phyloP scores from a whole-genome alignment of 2,888 invertebrate genomes.

The Stenchaetothrips biformis region DNA sequence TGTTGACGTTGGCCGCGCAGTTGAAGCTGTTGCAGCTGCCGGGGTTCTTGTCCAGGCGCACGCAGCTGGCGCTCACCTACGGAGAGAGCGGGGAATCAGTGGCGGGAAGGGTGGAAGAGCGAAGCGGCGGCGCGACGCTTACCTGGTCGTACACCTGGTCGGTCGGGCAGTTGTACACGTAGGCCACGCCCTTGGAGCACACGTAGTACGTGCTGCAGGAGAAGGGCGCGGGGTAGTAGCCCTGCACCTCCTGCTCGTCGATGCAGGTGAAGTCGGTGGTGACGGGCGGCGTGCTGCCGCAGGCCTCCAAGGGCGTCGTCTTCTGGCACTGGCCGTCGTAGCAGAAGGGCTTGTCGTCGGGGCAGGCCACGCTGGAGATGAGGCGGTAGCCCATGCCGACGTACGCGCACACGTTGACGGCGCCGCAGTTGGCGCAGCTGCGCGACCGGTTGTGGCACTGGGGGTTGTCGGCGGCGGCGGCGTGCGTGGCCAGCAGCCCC shows the following conservation, averaged over 20 bases:
- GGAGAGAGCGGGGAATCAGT: too few species aligned
- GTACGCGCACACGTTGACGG: not conserved
- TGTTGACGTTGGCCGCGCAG: not conserved
- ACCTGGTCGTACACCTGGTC: not conserved
- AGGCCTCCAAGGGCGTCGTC: not conserved
- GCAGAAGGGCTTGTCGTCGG: not conserved
- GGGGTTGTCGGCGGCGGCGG: not conserved
- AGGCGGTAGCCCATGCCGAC: not conserved
- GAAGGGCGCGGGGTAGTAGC: not conserved
- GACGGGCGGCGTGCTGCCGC: not conserved
- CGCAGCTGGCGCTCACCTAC: not conserved
- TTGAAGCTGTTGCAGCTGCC: not conserved
- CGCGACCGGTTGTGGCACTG: not conserved
- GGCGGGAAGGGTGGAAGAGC: too few species aligned
- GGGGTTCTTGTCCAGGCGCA: not conserved
- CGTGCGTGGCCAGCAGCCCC: not conserved
- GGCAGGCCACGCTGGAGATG: not conserved
- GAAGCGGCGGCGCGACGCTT: too few species aligned
- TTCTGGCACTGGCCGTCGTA: not conserved
- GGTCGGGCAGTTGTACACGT: not conserved
- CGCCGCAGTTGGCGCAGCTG: not conserved
- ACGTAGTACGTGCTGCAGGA: not conserved
- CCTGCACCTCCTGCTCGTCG: not conserved
- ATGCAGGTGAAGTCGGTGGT: not conserved
- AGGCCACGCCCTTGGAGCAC: not conserved